Evolutionary conservation across 2,113 vertebrate genomes (phyloP).

Genomic region (Pygoscelis antarcticus): DNA sequence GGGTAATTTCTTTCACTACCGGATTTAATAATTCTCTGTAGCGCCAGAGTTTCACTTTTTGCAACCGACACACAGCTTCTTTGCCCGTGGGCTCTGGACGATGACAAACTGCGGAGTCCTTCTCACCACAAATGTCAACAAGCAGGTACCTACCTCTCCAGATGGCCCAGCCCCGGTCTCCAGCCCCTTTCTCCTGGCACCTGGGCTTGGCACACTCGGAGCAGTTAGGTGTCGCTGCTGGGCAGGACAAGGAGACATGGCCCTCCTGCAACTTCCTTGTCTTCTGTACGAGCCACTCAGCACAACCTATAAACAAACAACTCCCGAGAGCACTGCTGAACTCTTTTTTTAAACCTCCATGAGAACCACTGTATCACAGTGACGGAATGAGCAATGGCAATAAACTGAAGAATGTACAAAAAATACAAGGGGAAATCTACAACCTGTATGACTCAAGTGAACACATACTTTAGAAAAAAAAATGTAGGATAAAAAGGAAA

Average conservation of each 20-base stretch:
- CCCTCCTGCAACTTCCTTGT: neutral
- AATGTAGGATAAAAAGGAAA: neutral
- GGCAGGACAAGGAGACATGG: neutral
- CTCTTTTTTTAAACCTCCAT: neutral
- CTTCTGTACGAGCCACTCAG: neutral
- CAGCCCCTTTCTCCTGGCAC: neutral
- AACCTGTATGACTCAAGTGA: neutral
- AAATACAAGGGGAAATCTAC: neutral
- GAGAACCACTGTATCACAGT: neutral
- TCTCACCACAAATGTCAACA: neutral
- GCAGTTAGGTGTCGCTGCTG: neutral
- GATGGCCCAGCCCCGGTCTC: neutral
- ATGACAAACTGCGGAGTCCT: neutral
- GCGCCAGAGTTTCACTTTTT: neutral
- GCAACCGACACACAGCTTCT: neutral
- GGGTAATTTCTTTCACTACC: neutral
- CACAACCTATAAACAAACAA: neutral
- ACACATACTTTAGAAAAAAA: neutral
- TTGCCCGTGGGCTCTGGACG: neutral
- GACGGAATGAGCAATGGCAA: neutral
- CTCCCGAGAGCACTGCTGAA: neutral
- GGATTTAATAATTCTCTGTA: neutral
- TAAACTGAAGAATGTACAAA: neutral
- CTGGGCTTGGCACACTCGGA: fast-evolving
- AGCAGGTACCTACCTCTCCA: neutral